Percentiles rank a stretch among this genome's conserved stretches.
Evolutionary conservation across 2,113 vertebrate species (phyloP).

Genomic region (Eleginops maclovinus): DNA sequence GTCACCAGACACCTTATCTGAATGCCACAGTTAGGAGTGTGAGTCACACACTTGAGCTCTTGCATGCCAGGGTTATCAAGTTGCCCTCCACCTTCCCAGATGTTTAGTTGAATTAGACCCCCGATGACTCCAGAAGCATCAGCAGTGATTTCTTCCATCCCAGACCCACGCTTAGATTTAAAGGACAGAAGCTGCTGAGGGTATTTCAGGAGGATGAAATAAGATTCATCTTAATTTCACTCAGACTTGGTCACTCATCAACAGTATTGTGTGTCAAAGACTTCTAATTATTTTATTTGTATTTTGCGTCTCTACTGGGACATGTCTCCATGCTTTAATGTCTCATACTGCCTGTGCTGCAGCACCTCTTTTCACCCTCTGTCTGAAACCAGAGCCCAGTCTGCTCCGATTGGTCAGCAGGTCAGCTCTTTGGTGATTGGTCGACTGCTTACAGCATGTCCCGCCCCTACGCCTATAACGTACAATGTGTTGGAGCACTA

Average conservation of each 20-base stretch:
- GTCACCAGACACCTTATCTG: constrained; percentile 61
- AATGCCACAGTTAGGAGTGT: constrained; percentile 54
- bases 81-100: constrained; percentile 52
- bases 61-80: constrained; percentile 53
- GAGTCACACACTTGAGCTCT: constrained; percentile 26
- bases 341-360: too few species aligned
- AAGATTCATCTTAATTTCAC: constrained; percentile 33
- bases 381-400: too few species aligned
- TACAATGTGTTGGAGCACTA: too few species aligned
- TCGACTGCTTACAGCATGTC: too few species aligned
- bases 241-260: constrained; percentile 28
- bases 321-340: too few species aligned
- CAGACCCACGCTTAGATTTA: constrained; percentile 24
- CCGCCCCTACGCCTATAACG: too few species aligned
- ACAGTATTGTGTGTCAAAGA: constrained; percentile 11
- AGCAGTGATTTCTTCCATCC: constrained; percentile 40
- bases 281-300: constrained; percentile 15
- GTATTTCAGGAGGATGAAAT: constrained; percentile 55
- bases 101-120: constrained; percentile 60
- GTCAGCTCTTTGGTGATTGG: too few species aligned
- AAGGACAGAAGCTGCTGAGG: constrained; percentile 49
- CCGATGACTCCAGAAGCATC: constrained; percentile 45
- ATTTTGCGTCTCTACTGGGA: too few species aligned
- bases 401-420: too few species aligned
- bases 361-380: too few species aligned